Conservation (phyloP, 2,797 vertebrate genomes). For the Gymnopithys bicolor region DNA sequence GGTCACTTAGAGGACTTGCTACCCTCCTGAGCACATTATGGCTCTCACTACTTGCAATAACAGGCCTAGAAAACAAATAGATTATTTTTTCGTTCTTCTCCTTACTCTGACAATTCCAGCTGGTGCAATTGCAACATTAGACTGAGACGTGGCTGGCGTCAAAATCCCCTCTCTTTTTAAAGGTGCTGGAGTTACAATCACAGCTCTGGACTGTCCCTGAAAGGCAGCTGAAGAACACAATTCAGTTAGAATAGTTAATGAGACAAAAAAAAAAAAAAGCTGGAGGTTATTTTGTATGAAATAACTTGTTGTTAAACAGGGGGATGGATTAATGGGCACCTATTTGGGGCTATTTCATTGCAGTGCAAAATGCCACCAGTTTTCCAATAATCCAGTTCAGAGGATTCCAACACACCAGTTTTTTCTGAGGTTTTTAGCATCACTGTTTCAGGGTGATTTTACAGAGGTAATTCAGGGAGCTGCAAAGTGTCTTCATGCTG, state of each 20-base stretch:
- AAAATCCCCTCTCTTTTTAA: constrained; percentile 87
- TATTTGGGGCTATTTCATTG: background rate
- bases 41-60: constrained; percentile 29
- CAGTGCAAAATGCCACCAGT: background rate
- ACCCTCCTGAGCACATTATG: background rate
- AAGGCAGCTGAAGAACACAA: constrained; percentile 81
- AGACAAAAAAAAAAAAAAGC: background rate
- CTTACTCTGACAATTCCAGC: constrained; percentile 86
- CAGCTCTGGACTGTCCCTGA: constrained; percentile 83
- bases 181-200: constrained; percentile 88
- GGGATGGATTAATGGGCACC: background rate
- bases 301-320: background rate
- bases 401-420: background rate
- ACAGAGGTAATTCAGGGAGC: background rate
- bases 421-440: background rate
- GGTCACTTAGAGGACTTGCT: background rate
- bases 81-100: constrained; percentile 9
- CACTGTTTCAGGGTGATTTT: background rate
- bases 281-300: background rate
- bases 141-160: constrained; percentile 78
- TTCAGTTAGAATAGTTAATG: constrained; percentile 39
- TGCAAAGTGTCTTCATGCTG: background rate
- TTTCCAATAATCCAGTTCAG: background rate
- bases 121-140: constrained; percentile 86
- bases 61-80: constrained; percentile 19